Evolutionary conservation across 1,140 invertebrate genomes (phyloP).

Genomic region (Sminthurides bifidus): DNA sequence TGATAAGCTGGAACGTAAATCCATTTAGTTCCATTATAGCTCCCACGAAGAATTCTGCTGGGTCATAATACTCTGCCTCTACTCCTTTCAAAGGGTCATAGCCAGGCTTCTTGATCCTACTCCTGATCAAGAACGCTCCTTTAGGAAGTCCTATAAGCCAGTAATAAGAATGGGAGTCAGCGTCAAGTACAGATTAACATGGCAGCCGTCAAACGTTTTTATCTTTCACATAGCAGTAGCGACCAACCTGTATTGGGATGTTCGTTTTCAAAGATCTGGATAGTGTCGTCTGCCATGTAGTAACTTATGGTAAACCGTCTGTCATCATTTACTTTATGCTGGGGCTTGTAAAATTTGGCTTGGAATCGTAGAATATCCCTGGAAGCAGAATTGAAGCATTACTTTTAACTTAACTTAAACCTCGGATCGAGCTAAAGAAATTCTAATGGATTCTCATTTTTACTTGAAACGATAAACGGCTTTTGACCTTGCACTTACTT

Average conservation of each 20-base stretch:
- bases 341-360: constrained; percentile 24
- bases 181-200: too few relatives aligned
- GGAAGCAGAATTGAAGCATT: not conserved
- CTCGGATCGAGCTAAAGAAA: too few relatives aligned
- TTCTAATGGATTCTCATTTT: too few relatives aligned
- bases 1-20: constrained; percentile 61
- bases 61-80: constrained; percentile 57
- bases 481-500: constrained; percentile 16
- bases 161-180: too few relatives aligned
- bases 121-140: constrained; percentile 55
- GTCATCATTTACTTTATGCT: constrained; percentile 44
- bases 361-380: constrained; percentile 27
- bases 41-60: constrained; percentile 70
- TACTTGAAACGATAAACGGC: too few relatives aligned
- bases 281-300: constrained; percentile 68
- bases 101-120: constrained; percentile 56
- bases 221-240: too few relatives aligned
- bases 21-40: constrained; percentile 58
- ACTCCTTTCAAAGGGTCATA: constrained; percentile 51
- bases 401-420: not conserved
- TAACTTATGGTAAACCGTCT: constrained; percentile 70
- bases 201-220: too few relatives aligned
- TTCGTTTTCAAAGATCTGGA: constrained; percentile 62
- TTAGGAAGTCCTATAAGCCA: constrained; percentile 35
- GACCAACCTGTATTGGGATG: constrained; percentile 56